Percentiles rank a stretch among this genome's conserved stretches.
phyloP scores from a whole-genome alignment of 1,140 invertebrate genomes.

The Drosophila lacertosa region DNA sequence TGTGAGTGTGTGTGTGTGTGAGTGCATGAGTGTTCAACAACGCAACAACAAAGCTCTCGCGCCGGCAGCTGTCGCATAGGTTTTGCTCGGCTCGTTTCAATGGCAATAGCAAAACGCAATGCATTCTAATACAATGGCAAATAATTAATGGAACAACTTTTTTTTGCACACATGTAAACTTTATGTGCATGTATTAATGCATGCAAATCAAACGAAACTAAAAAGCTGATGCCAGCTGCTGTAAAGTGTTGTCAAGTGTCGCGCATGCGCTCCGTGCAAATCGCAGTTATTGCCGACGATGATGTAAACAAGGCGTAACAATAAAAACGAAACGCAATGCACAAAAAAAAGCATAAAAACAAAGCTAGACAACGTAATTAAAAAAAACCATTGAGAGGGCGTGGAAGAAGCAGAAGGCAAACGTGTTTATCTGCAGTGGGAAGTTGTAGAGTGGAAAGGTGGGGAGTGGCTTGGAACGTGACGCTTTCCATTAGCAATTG shows the following conservation, averaged over 20 bases:
- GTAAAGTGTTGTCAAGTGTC: conserved; percentile 54
- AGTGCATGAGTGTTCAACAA: conserved; percentile 23
- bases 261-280: conserved; percentile 55
- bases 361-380: conserved; percentile 24
- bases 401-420: conserved; percentile 10
- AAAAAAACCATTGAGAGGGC: conserved; percentile 16
- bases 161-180: neutral
- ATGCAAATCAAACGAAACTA: conserved; percentile 20
- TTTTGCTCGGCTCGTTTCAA: conserved; percentile 49
- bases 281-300: conserved; percentile 19
- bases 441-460: conserved; percentile 9
- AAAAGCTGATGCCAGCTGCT: conserved; percentile 14
- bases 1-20: conserved; percentile 22
- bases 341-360: conserved; percentile 11
- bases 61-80: conserved; percentile 37
- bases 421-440: conserved; percentile 50
- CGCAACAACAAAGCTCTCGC: conserved; percentile 18
- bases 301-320: conserved; percentile 64
- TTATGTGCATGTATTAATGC: neutral
- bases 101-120: conserved; percentile 60
- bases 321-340: conserved; percentile 40
- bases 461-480: conserved; percentile 49
- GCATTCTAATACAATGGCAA: conserved; percentile 61
- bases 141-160: conserved; percentile 59
- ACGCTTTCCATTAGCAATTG: conserved; percentile 49